Percentiles rank a stretch among this genome's conserved stretches.
Evolutionary conservation across 2,797 vertebrate species (phyloP).

Genomic region (Stomatorhinus walkeri): DNA sequence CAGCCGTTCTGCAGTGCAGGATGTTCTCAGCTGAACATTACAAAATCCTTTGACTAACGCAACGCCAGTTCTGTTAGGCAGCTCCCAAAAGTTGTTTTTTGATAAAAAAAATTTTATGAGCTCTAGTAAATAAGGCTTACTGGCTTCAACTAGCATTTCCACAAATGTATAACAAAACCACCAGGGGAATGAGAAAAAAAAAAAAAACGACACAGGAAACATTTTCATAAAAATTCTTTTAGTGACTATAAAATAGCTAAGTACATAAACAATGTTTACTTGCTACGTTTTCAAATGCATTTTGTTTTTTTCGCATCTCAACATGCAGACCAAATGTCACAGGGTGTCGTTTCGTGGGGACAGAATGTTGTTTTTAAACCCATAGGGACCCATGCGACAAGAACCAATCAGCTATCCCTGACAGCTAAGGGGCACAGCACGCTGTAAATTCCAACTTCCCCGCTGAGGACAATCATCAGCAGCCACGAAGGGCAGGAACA

Average conservation of each 20-base stretch:
- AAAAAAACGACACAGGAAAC: neutral
- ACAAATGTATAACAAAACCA: neutral
- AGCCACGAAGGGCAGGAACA: neutral
- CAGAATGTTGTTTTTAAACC: neutral
- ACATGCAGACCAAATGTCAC: neutral
- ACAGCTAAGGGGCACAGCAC: neutral
- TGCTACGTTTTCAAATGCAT: conserved; percentile 1
- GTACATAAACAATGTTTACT: conserved; percentile 9
- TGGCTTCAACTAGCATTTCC: neutral
- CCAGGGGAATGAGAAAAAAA: neutral
- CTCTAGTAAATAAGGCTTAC: neutral
- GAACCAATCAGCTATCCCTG: neutral
- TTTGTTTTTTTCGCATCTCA: neutral
- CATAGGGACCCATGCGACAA: neutral
- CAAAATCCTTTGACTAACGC: neutral
- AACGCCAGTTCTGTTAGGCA: neutral
- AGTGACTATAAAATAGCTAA: conserved; percentile 17
- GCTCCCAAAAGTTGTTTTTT: neutral
- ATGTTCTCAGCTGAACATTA: neutral
- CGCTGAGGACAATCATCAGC: neutral
- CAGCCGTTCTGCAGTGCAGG: neutral
- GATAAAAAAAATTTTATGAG: neutral
- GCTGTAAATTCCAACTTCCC: neutral
- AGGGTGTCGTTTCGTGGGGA: neutral
- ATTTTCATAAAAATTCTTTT: conserved; percentile 10